Evolutionary conservation across 2,113 vertebrate genomes (phyloP).

Genomic region (Phocoena phocoena): DNA sequence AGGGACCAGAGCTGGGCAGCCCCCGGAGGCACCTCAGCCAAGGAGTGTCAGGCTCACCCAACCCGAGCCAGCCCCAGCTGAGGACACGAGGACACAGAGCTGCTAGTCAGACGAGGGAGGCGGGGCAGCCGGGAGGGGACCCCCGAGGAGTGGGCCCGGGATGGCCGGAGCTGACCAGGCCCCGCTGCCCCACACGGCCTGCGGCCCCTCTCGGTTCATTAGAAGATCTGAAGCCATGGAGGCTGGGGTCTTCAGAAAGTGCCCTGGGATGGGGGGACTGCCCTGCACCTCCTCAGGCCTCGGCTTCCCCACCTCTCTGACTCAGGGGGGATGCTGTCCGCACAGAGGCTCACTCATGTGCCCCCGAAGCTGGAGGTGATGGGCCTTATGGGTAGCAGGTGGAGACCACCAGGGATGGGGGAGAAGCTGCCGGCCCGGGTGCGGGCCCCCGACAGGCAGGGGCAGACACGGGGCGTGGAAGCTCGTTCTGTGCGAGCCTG

Average conservation of each 20-base stretch:
- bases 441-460: not conserved
- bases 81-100: not conserved
- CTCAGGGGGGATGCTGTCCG: rapidly evolving
- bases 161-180: rapidly evolving
- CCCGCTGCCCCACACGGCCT: rapidly evolving
- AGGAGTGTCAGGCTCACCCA: not conserved
- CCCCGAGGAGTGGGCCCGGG: rapidly evolving
- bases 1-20: rapidly evolving
- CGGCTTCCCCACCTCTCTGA: not conserved
- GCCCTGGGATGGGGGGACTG: rapidly evolving
- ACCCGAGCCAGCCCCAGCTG: rapidly evolving
- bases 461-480: rapidly evolving
- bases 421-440: rapidly evolving
- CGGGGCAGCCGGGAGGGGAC: rapidly evolving
- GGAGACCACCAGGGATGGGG: rapidly evolving
- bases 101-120: not conserved
- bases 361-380: rapidly evolving
- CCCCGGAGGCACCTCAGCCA: rapidly evolving
- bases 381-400: no score
- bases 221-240: no score
- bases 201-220: rapidly evolving
- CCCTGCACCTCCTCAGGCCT: rapidly evolving
- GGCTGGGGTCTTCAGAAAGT: not conserved
- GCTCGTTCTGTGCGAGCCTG: not conserved
- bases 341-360: no score